phyloP scores from a whole-genome alignment of 2,113 vertebrate genomes.

The Tauraco erythrolophus region DNA sequence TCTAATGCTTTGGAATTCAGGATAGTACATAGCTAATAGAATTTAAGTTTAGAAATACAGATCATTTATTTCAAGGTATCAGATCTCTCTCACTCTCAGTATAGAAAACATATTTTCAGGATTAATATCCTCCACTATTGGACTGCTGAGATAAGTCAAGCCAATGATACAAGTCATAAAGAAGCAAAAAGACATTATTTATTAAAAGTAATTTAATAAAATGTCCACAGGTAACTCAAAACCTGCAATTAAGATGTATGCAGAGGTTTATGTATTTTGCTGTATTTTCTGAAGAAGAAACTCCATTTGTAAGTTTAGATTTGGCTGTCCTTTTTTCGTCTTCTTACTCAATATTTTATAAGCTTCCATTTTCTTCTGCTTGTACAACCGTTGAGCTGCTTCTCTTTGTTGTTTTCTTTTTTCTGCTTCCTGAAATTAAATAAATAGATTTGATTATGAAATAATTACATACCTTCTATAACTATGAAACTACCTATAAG shows the following conservation, averaged over 20 bases:
- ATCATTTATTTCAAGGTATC: neutral
- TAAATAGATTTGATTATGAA: neutral
- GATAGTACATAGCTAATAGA: neutral
- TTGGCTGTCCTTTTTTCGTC: slow-evolving; percentile 95
- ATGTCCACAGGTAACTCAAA: neutral
- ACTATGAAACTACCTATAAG: neutral
- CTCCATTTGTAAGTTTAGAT: slow-evolving; percentile 95
- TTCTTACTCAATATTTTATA: slow-evolving; percentile 91
- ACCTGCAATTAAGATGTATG: neutral
- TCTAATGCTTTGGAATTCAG: neutral
- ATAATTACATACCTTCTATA: neutral
- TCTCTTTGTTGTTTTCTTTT: slow-evolving; percentile 84
- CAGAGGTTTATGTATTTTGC: slow-evolving; percentile 52
- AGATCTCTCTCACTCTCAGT: neutral
- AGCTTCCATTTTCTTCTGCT: slow-evolving; percentile 88
- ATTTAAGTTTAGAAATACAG: neutral
- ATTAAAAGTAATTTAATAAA: slow-evolving; percentile 3
- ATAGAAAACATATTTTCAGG: neutral
- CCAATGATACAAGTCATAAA: neutral
- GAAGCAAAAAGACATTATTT: neutral
- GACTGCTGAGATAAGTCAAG: neutral
- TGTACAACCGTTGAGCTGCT: slow-evolving; percentile 87
- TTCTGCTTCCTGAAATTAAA: slow-evolving; percentile 83
- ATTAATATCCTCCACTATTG: neutral
- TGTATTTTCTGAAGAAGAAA: slow-evolving; percentile 96